Evolutionary conservation across 2,797 vertebrate species (phyloP).

Genomic region (Danio albolineatus): DNA sequence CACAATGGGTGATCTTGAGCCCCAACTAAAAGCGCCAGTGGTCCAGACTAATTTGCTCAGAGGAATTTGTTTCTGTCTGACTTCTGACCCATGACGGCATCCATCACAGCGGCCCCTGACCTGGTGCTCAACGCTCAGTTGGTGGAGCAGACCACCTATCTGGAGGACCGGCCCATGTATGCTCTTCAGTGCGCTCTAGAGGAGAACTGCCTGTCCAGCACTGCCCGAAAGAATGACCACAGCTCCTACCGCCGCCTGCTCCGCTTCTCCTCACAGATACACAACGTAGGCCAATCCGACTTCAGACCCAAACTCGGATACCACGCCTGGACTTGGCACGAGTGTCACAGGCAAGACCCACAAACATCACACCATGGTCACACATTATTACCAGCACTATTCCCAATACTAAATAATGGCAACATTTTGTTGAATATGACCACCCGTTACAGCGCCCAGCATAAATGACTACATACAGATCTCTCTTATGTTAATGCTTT

Average conservation of each 20-base stretch:
- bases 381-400: too few species aligned
- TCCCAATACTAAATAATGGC: too few species aligned
- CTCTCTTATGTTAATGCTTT: too few species aligned
- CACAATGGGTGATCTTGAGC: neutral
- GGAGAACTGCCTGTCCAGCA: slow-evolving; percentile 90
- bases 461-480: too few species aligned
- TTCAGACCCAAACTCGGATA: slow-evolving; percentile 89
- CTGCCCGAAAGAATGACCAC: slow-evolving; percentile 71
- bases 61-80: slow-evolving; percentile 17
- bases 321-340: slow-evolving; percentile 95
- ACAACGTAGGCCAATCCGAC: slow-evolving; percentile 93
- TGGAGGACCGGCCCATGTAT: slow-evolving; percentile 95
- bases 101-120: slow-evolving; percentile 87
- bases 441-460: too few species aligned
- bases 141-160: slow-evolving; percentile 92
- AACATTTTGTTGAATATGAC: too few species aligned
- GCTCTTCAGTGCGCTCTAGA: slow-evolving; percentile 91
- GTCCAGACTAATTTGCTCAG: neutral
- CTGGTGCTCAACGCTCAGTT: slow-evolving; percentile 88
- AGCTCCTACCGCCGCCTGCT: slow-evolving; percentile 88
- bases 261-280: slow-evolving; percentile 96
- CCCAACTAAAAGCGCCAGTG: neutral
- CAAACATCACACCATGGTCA: neutral
- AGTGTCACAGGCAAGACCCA: slow-evolving; percentile 89
- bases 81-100: neutral